Base-by-base conservation (phyloP, 2,113 vertebrate genomes). In the Carassius auratus region DNA sequence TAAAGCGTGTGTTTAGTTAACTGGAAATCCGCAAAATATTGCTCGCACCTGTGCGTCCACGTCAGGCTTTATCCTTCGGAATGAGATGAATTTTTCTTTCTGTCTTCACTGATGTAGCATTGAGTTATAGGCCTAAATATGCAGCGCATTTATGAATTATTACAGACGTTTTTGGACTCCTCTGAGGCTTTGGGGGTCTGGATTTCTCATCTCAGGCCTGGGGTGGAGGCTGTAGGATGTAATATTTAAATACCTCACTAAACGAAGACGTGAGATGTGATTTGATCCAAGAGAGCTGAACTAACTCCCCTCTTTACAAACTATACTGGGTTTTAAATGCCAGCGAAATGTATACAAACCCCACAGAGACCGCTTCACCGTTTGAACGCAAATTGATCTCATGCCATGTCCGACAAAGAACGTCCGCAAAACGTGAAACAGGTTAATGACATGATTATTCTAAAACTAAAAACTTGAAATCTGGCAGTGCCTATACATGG, bases 41-140 rank as follows among this genome's bases (percentile, higher is more conserved):
- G 26, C 50, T 50, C 15, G 48, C 50, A 55, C 75, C 75, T 52
- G 61, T 33, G 62, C 57, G 30, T 23, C 52, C 38, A 79, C 10
- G 33, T 85, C 76, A 59, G 75, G 15, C 45, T 77, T 74, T 80
- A 81, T 84, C 26, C 66, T 66, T 30, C 38, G 45, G 61, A 68
- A 76, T 79, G 76, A 66, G 26, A 84, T 23, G 17, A 33, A 26
- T 71, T 73, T 73, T 64, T 84, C 21, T 62, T 73, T 36, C 69
- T 38, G 45, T 86, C 78, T 86, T 73, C 68, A 42, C 69, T 82
- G 71, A 81, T 78, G 85, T 86, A 86, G 85, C 73, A 52, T 76
- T 57, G 66, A 83, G 68, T 83, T 83, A 83, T 50, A 73, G 50
- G 57, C 57, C 81, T 75, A 87, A 45, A 66, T 87, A 87, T 86